Percentiles rank a stretch among this genome's conserved stretches.
Evolutionary conservation across 2,113 vertebrate species (phyloP).

Genomic region (Gambusia affinis): DNA sequence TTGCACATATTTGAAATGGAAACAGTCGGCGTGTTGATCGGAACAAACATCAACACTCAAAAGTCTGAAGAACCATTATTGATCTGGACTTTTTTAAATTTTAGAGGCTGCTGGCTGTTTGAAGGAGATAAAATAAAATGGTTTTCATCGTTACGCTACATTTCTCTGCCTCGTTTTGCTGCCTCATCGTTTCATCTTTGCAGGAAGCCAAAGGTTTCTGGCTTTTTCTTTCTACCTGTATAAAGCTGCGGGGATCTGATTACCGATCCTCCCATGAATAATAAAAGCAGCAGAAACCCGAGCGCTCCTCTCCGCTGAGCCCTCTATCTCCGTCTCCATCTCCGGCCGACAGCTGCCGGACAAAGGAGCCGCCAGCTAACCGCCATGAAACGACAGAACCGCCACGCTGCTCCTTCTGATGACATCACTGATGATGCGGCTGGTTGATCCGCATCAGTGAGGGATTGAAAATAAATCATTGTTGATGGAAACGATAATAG

Average conservation of each 20-base stretch:
- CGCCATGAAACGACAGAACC: not conserved
- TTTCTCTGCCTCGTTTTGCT: not conserved
- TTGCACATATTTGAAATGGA: too few species aligned
- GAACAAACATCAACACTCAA: too few species aligned
- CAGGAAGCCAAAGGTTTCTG: conserved; percentile 16
- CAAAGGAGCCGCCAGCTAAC: not conserved
- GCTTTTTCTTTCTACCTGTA: not conserved
- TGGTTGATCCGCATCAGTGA: not conserved
- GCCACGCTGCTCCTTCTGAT: not conserved
- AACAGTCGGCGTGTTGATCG: too few species aligned
- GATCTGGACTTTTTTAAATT: not conserved
- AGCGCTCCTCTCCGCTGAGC: not conserved
- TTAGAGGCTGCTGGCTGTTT: not conserved
- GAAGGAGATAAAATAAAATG: not conserved
- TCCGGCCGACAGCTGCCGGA: conserved; percentile 42
- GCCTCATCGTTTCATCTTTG: not conserved
- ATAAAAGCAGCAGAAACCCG: conserved; percentile 54
- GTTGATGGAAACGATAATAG: too few species aligned
- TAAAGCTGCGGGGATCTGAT: conserved; percentile 40
- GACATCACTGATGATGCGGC: too few species aligned
- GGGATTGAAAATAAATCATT: not conserved
- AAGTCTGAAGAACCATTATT: not conserved
- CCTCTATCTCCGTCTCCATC: conserved; percentile 12
- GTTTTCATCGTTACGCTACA: not conserved
- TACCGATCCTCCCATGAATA: conserved; percentile 58